phyloP scores from a whole-genome alignment of 1,140 invertebrate species.

The Maconellicoccus hirsutus region DNA sequence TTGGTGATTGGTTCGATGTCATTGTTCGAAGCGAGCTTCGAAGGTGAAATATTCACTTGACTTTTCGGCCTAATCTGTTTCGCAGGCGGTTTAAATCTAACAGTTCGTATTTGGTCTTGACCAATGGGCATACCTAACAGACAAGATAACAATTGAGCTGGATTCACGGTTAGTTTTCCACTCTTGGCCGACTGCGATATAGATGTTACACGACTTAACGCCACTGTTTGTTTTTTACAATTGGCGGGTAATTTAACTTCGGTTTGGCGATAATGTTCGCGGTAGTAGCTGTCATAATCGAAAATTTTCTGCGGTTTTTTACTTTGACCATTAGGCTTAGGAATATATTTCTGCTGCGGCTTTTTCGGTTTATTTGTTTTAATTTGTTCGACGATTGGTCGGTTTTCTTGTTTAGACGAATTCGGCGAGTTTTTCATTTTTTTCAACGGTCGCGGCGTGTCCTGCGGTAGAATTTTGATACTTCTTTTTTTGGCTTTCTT shows the following conservation, averaged over 20 bases:
- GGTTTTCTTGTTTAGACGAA: too few relatives aligned
- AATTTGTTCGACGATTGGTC: too few relatives aligned
- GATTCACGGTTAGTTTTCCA: not conserved
- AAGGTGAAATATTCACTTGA: not conserved
- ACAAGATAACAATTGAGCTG: not conserved
- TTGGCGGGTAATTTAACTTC: not conserved
- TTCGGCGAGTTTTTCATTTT: not conserved
- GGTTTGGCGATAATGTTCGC: not conserved
- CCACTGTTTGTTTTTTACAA: not conserved
- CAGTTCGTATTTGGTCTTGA: not conserved
- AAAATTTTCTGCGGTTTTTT: not conserved
- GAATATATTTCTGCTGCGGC: not conserved
- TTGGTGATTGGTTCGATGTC: not conserved
- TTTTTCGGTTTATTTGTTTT: too few relatives aligned
- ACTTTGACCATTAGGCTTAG: not conserved
- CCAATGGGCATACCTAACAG: not conserved
- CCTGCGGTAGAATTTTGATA: not conserved
- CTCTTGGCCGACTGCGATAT: not conserved
- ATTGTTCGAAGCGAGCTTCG: not conserved
- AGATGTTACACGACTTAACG: not conserved
- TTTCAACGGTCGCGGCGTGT: not conserved
- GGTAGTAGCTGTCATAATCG: not conserved
- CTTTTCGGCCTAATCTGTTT: not conserved
- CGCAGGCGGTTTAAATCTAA: not conserved
- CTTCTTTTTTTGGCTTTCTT: not conserved